These are phyloP conservation scores for Diachasmimorpha longicaudata DNA, from an alignment of 1,140 invertebrate genomes.

Conservation along the genomic window DNA sequence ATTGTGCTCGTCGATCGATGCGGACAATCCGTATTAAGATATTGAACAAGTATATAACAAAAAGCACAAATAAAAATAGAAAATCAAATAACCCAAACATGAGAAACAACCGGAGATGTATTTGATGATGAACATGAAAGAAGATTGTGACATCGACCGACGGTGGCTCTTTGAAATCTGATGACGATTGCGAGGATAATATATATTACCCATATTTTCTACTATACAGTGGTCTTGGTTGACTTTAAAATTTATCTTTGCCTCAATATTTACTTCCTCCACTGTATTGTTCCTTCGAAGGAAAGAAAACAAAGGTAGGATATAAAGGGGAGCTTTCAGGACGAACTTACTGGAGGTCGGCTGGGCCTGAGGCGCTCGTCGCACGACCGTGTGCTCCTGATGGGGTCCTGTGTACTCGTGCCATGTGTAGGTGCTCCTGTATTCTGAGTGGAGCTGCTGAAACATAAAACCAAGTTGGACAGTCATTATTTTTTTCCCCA, in stretches of 20 bases:
- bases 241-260: background rate
- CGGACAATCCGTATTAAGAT: too few relatives aligned
- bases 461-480: conserved; percentile 48
- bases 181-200: background rate
- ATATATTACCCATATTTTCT: background rate
- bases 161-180: conserved; percentile 1
- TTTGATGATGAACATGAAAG: background rate
- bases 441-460: conserved; percentile 87
- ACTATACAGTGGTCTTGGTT: background rate
- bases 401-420: conserved; percentile 82
- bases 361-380: conserved; percentile 67
- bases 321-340: conserved; percentile 51
- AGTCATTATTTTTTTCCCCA: conserved; percentile 10
- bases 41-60: background rate
- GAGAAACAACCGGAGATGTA: background rate
- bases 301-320: conserved; percentile 39
- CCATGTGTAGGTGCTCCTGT: conserved; percentile 91
- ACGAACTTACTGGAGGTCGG: conserved; percentile 63
- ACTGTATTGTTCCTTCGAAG: background rate
- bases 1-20: conserved; percentile 7
- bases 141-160: conserved; percentile 18
- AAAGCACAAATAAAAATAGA: background rate
- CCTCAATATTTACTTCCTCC: background rate
- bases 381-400: conserved; percentile 68
- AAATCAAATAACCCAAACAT: background rate